Evolutionary conservation across 2,113 vertebrate genomes (phyloP), one percentile per base, ranked within the genome.

Genomic region (Petrocephalus microphthalmus): DNA sequence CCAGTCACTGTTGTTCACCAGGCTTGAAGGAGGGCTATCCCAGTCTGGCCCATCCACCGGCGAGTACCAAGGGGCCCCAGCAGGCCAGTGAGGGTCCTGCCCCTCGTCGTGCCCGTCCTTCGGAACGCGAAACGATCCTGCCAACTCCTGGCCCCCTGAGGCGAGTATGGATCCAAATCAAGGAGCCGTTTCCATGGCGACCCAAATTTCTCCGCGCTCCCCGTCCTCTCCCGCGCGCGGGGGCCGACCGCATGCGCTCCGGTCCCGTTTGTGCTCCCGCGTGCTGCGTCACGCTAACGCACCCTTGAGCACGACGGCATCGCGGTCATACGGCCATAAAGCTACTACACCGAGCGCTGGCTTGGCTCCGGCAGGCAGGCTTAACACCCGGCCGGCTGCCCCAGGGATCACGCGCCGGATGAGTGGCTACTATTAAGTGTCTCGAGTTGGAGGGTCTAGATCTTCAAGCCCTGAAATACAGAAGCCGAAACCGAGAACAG

Each of bases 151-250:
- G 89, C 60, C 87, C 90, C 90, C 71, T 54, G 74, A 90, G 92
- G 71, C 87, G 90, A 89, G 42, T 53, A 89, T 87, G 85, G 88
- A 37, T 3, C 81, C 90, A 87, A 91, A 89, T 89, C 89, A 89
- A 86, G 87, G 85, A 11, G 19, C 29, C 64, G 93, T 93, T 93
- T 90, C 93, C 92, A 93, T 93, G 90, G 92, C 88, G 89, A 94
- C 92, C 88, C 90, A 84, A 88, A 74, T 88, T 88, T 64, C 42
- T 60, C 81, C 17, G 22, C 13, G 45, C 25, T 25, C 84, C 88
- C 87, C 91, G 88, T 81, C 81, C 74, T 64, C 86, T 54, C 20
- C 88, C 17, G 67, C 17, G 2, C 81, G 13, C 15, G 20, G 85
- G 33, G 25, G 7, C 15, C 10, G 2, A 56, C 49, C 29, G 87